Conservation (phyloP, 2,113 vertebrate genomes). For the Leptodactylus fuscus region DNA sequence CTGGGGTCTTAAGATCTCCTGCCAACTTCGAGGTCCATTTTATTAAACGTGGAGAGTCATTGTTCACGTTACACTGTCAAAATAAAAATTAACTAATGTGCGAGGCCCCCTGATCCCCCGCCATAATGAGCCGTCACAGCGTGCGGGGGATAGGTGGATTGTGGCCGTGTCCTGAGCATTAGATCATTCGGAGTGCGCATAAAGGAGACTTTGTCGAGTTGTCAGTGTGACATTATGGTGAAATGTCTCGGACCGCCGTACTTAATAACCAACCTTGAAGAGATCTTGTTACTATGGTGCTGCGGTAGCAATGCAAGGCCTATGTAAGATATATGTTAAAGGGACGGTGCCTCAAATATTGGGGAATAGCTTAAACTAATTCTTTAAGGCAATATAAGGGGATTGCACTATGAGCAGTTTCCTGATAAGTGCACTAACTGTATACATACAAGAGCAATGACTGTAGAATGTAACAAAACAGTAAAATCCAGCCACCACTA, state of each 20-base stretch:
- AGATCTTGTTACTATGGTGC: neutral
- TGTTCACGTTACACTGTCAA: neutral
- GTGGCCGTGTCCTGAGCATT: neutral
- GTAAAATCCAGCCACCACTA: too few species aligned
- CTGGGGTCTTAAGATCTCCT: neutral
- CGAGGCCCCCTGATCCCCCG: neutral
- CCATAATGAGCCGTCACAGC: neutral
- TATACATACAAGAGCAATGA: too few species aligned
- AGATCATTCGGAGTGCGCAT: neutral
- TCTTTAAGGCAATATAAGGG: too few species aligned
- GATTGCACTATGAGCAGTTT: too few species aligned
- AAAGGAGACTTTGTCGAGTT: neutral
- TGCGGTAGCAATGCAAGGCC: neutral
- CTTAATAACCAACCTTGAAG: neutral
- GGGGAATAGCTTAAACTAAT: too few species aligned
- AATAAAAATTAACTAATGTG: neutral
- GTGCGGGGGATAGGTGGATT: neutral
- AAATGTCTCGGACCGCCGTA: neutral
- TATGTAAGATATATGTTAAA: neutral
- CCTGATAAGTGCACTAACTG: too few species aligned
- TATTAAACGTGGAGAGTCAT: constrained; percentile 6
- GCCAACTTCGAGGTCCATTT: constrained; percentile 12
- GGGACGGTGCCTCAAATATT: too few species aligned
- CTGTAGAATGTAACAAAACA: too few species aligned
- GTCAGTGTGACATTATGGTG: neutral